Evolutionary conservation across 2,113 vertebrate genomes (phyloP).

Genomic region (Bufo gargarizans): DNA sequence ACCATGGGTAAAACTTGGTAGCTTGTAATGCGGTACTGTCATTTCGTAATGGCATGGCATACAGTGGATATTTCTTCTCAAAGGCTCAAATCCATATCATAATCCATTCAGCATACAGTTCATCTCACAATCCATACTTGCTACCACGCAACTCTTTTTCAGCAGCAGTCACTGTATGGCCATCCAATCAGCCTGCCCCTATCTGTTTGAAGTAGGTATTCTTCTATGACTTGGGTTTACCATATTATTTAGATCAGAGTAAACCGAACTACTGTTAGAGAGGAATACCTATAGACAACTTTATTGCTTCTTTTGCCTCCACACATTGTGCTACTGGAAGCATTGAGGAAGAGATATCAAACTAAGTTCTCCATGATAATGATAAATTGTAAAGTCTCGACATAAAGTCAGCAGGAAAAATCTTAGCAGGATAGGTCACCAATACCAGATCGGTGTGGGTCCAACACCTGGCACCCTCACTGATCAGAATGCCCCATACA

Average conservation of each 20-base stretch:
- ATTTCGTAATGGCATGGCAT: neutral
- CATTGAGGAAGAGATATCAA: constrained; percentile 6
- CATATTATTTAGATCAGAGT: neutral
- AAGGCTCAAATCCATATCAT: neutral
- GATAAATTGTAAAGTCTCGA: neutral
- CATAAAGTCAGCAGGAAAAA: neutral
- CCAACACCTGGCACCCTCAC: no score
- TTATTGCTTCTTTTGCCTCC: neutral
- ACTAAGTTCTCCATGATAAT: neutral
- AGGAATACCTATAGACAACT: neutral
- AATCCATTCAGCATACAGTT: neutral
- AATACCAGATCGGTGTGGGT: no score
- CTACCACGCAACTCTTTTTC: neutral
- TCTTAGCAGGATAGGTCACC: no score
- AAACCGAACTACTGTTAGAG: neutral
- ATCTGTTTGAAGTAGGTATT: neutral
- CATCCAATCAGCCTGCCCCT: neutral
- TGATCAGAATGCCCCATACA: no score
- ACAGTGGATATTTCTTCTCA: constrained; percentile 16
- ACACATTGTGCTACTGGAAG: neutral
- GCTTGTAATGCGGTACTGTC: neutral
- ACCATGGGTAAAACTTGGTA: constrained; percentile 34
- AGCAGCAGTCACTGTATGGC: neutral
- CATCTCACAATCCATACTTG: constrained; percentile 2
- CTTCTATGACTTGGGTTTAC: neutral